These are phyloP conservation scores for Choristoneura rosaceana DNA, from an alignment of 2,888 invertebrate species.

Conservation along the genomic window DNA sequence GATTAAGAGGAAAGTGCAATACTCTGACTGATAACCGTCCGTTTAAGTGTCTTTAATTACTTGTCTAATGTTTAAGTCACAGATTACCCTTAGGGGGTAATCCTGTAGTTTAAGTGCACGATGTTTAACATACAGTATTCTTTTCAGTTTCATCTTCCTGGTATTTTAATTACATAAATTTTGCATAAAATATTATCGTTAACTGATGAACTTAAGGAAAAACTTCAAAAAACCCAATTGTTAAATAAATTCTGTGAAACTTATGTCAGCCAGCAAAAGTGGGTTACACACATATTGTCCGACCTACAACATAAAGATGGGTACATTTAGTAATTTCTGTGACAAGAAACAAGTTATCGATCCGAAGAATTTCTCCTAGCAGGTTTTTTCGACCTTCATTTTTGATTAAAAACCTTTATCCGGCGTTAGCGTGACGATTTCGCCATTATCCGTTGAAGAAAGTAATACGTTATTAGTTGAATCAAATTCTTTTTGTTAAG, in stretches of 20 bases:
- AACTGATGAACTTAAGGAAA: no score
- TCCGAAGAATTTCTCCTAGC: conserved; percentile 25
- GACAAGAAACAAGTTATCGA: conserved; percentile 25
- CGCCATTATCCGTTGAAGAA: background rate
- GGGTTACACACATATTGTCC: conserved; percentile 9
- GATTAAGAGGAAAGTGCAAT: no score
- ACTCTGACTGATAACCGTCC: no score
- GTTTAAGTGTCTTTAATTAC: no score
- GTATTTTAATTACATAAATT: background rate
- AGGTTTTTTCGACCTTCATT: conserved; percentile 18
- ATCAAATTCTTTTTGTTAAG: background rate
- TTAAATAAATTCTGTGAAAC: conserved; percentile 15
- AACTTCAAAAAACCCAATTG: no score
- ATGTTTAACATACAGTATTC: no score
- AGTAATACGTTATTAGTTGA: background rate
- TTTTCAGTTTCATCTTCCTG: background rate
- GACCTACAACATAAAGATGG: conserved; percentile 21
- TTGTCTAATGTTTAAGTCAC: no score
- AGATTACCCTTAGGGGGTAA: no score
- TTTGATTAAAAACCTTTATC: conserved; percentile 6
- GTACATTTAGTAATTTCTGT: background rate
- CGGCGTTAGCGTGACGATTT: background rate
- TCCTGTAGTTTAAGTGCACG: no score
- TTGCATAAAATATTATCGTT: no score
- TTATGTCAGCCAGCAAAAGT: conserved; percentile 11